These are phyloP conservation scores for Romanogobio albipinnatus DNA, from an alignment of 2,113 vertebrate genomes.

Conservation along the genomic window DNA sequence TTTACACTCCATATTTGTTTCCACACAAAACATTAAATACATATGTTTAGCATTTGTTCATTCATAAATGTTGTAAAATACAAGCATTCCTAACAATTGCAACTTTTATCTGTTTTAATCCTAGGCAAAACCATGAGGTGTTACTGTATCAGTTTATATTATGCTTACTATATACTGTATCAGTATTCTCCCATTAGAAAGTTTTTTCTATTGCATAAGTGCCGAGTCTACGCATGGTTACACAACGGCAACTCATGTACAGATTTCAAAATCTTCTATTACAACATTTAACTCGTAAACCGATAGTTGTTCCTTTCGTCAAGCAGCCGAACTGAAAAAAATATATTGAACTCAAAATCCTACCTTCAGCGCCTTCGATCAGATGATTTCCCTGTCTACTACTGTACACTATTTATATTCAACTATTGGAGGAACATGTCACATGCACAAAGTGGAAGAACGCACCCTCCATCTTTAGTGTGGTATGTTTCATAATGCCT, in stretches of 20 bases:
- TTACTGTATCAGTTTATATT: background rate
- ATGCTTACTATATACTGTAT: no score
- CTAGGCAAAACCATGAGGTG: background rate
- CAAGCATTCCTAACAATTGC: background rate
- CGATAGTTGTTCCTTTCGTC: background rate
- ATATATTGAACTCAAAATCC: background rate
- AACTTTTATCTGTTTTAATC: no score
- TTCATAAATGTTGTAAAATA: background rate
- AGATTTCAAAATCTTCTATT: background rate
- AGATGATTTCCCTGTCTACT: background rate
- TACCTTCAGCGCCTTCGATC: slow-evolving; percentile 2
- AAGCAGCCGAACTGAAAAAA: background rate
- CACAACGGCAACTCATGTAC: background rate
- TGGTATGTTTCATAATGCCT: background rate
- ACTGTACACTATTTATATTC: background rate
- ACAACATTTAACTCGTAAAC: background rate
- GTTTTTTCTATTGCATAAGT: background rate
- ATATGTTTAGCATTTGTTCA: background rate
- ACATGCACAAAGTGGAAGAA: background rate
- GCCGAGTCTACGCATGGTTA: background rate
- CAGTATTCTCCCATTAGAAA: background rate
- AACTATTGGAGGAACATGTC: slow-evolving; percentile 1
- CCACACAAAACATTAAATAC: background rate
- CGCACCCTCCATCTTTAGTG: slow-evolving; percentile 25
- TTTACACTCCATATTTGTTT: background rate